A percentile compares a stretch with the other conserved stretches of the same genome.
These are phyloP conservation scores for Danionella cerebrum DNA, from an alignment of 2,113 vertebrate genomes.

Conservation along the genomic window DNA sequence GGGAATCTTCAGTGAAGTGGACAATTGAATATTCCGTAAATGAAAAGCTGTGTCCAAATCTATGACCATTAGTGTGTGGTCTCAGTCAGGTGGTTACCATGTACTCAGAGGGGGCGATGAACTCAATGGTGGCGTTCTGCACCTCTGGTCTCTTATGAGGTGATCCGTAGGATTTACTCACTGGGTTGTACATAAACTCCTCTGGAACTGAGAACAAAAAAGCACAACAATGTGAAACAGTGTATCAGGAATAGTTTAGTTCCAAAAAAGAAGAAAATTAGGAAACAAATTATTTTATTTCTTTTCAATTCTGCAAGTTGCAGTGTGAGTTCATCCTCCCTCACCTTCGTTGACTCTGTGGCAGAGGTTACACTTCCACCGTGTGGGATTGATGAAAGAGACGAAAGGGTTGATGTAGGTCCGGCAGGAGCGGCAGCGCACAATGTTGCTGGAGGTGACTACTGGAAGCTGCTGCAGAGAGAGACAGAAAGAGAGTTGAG, in stretches of 20 bases:
- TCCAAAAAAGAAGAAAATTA: too few species aligned
- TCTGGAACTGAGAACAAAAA: constrained; percentile 88
- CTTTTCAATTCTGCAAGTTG: too few species aligned
- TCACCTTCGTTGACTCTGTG: constrained; percentile 92
- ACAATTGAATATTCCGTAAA: too few species aligned
- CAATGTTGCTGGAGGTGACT: constrained; percentile 93
- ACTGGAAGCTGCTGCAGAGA: constrained; percentile 84
- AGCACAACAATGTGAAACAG: too few species aligned
- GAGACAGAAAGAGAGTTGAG: too few species aligned
- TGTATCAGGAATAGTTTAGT: too few species aligned
- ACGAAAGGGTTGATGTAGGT: constrained; percentile 97
- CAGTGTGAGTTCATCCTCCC: too few species aligned
- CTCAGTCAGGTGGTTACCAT: constrained; percentile 68
- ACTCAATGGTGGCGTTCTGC: constrained; percentile 93
- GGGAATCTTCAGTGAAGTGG: too few species aligned
- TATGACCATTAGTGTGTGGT: too few species aligned
- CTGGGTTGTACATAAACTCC: constrained; percentile 96
- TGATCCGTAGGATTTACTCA: constrained; percentile 90
- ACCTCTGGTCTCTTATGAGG: constrained; percentile 93
- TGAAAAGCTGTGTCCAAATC: too few species aligned
- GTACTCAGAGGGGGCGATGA: constrained; percentile 97
- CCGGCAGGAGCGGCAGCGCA: constrained; percentile 92
- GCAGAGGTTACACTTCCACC: constrained; percentile 97
- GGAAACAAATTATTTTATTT: too few species aligned
- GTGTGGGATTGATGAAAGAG: constrained; percentile 87